Evolutionary conservation across 35 echinoderm and acorn worm species (phyloP), one percentile per base, ranked within the genome.

Genomic region (Ptychodera flava): DNA sequence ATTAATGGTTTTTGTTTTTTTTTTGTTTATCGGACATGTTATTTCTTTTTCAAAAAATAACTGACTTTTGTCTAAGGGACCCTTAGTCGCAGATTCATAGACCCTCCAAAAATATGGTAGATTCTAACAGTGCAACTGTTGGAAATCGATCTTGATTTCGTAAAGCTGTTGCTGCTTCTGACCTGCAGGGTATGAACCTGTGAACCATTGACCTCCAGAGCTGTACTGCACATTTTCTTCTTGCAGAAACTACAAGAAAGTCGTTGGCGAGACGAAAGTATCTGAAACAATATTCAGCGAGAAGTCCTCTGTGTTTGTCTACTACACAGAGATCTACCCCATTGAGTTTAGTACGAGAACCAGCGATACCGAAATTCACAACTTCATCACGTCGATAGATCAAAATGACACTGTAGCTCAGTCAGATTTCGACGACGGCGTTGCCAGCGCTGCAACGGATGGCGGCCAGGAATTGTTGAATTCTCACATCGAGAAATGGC

Each of bases 341-440:
- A 85, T 1, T 35, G 34, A 94, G 76, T 90, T 92, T 31, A 45
- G 92, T 33, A 64, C 88, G 0, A 31, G 78, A 0, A 30, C 77
- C 36, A 77, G 80, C 38, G 31, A 75, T 29, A 78, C 87, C 28
- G 77, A 86, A 33, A 86, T 45, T 0, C 94, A 93, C 90, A 92
- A 85, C n/a, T 99, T 92, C 78, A 91, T 94, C 37, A 94, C 93
- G 34, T 89, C 96, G 0, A 75, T 99, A 29, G 45, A 64, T 90
- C 92, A 33, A 86, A 79, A 64, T 64, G 45, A 64, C 22, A 64
- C 6, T 64, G 45, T 64, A 64, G 45, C 45, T 12, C 45, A 64
- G 22, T 64, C 45, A 64, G 45, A 64, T 22, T 64, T 64, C 22
- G 45, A 64, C 45, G 45, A 64, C 22, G 45, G 6, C 45, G 22